Base-by-base conservation (phyloP, 1,140 invertebrate species). In the Homalodisca vitripennis region DNA sequence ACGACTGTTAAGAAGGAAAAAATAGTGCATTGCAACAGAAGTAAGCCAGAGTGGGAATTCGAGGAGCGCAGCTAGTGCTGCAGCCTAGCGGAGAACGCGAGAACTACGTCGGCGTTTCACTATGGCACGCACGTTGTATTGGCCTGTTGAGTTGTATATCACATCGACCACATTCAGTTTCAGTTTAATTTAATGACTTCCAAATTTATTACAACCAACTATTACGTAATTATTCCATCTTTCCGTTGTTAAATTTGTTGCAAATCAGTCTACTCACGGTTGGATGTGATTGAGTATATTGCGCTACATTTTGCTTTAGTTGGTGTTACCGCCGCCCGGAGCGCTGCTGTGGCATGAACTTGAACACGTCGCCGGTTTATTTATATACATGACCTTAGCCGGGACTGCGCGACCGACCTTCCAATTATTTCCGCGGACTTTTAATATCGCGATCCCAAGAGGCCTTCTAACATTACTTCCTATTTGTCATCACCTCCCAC, bases 321-420 rank as follows among this genome's bases (percentile, higher is more conserved):
- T 60, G 10, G 26, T 60, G 55, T 30, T 60, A 27, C 27, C 24
- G 55, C 55, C 14, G 29, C 71, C 73, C 69, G 69, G 68, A 69
- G 72, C 66, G 67, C 60, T 32, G 62, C 71, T 71, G 69, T 70
- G 24, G 64, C 46, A 29, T 55, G 63, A 41, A 47, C 63, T 66
- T 66, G 63, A 66, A 66, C 63, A 46, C 26, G 63, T 66, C 32
- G 29, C n/a, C 14, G 20, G 6, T 31, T 24, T 13, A 60, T 66
- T 47, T 66, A 47, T 66, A 20, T 66, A n/a, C 30, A 46, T 66
- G 63, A 66, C 63, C 63, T 66, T 66, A 46, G 63, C 41, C 31
- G 27, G 55, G 55, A 60, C 55, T n/a, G 14, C 55, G 22, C 24
- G 34, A 22, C 63, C 63, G 63, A 46, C 63, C 63, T 66, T 66